phyloP scores from a whole-genome alignment of 2,113 vertebrate species.

The Canis aureus region DNA sequence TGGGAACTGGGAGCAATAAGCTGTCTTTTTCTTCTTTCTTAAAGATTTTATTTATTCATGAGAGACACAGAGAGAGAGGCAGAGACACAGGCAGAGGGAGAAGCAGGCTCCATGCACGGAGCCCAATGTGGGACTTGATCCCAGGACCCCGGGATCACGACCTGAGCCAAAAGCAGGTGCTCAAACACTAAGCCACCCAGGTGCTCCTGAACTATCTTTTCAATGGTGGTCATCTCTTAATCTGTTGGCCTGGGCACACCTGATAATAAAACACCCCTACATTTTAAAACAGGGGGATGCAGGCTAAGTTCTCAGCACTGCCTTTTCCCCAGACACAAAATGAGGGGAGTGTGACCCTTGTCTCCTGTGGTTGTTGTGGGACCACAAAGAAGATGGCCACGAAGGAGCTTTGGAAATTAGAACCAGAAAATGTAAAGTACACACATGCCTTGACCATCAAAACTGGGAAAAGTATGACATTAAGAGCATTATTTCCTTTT shows the following conservation, averaged over 20 bases:
- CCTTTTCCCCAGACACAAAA: background rate
- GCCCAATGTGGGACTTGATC: too few species aligned
- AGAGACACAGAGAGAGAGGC: too few species aligned
- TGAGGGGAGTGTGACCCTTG: fast-evolving
- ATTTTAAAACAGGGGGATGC: background rate
- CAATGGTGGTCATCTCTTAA: background rate
- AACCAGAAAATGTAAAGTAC: background rate
- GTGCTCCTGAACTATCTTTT: background rate
- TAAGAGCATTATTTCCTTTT: background rate
- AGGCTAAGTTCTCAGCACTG: background rate
- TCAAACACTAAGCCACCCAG: too few species aligned
- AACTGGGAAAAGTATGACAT: background rate
- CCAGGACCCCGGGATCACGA: too few species aligned
- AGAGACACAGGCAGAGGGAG: too few species aligned
- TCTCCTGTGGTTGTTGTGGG: background rate
- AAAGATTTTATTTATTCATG: too few species aligned
- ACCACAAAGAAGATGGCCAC: background rate
- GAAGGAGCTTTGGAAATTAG: background rate
- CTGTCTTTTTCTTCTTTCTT: background rate
- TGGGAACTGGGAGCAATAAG: background rate
- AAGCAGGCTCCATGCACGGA: too few species aligned
- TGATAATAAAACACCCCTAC: background rate
- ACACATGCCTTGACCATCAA: background rate
- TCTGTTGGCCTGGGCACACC: background rate
- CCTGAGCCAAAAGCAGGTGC: too few species aligned